Evolutionary conservation across 2,888 invertebrate species (phyloP).

Genomic region (Yponomeuta plumbellus): DNA sequence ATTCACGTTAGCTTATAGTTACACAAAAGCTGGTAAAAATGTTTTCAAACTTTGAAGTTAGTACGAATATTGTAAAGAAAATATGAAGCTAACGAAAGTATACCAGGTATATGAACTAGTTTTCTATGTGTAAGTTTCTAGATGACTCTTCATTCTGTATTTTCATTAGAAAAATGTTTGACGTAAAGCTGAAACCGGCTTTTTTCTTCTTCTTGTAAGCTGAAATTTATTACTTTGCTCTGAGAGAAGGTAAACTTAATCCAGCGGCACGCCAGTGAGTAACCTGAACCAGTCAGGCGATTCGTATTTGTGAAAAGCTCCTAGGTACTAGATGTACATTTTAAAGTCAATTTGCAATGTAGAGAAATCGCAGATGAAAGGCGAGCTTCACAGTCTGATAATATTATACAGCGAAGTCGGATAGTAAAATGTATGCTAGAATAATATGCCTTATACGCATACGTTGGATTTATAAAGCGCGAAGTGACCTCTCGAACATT

Average conservation of each 20-base stretch:
- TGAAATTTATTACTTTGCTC: conserved; percentile 72
- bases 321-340: neutral
- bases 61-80: no score
- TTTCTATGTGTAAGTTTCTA: neutral
- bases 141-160: neutral
- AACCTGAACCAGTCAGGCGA: conserved; percentile 39
- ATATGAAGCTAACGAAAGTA: neutral
- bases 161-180: conserved; percentile 17
- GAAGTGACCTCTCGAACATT: no score
- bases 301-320: neutral
- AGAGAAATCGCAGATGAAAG: no score
- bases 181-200: conserved; percentile 23
- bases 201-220: conserved; percentile 60
- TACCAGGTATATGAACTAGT: neutral
- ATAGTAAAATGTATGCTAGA: no score
- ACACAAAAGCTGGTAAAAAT: no score
- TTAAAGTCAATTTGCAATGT: no score
- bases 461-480: no score
- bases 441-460: no score
- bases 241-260: conserved; percentile 72
- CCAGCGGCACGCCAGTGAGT: conserved; percentile 45
- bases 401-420: no score
- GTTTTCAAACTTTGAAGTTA: no score
- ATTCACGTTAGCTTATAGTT: no score
- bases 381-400: no score